These are phyloP conservation scores for Bombylius major DNA, from an alignment of 2,888 invertebrate species.

Conservation along the genomic window DNA sequence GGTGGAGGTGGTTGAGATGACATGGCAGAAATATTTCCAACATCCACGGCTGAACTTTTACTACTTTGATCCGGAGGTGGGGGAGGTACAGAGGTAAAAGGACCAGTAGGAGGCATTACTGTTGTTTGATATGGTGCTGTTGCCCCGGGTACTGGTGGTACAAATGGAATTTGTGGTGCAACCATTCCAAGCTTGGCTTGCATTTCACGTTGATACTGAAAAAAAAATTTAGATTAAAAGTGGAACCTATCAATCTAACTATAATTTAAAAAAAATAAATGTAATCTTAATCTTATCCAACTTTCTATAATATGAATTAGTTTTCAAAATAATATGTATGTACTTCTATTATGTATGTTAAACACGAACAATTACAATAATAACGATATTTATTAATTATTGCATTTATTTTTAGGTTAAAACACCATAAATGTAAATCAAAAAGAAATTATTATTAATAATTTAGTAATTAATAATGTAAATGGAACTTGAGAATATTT, in stretches of 20 bases:
- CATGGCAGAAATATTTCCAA: neutral
- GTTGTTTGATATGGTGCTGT: conserved; percentile 2
- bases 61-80: neutral
- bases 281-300: too few relatives aligned
- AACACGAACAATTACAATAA: too few relatives aligned
- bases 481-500: conserved; percentile 1
- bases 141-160: conserved; percentile 12
- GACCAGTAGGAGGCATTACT: neutral
- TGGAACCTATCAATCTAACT: too few relatives aligned
- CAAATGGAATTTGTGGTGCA: conserved; percentile 9
- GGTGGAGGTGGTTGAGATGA: conserved; percentile 11
- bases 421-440: too few relatives aligned
- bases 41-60: neutral
- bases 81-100: neutral
- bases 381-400: too few relatives aligned
- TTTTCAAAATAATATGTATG: too few relatives aligned
- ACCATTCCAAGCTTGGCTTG: conserved; percentile 24
- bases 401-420: too few relatives aligned
- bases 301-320: too few relatives aligned
- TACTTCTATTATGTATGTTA: too few relatives aligned
- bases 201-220: conserved; percentile 35
- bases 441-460: too few relatives aligned
- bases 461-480: too few relatives aligned
- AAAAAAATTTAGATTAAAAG: neutral
- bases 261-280: too few relatives aligned